Percentiles rank a stretch among this genome's conserved stretches.
phyloP scores from a whole-genome alignment of 92 coral and sea anemone species.

The Actinostola sp. region DNA sequence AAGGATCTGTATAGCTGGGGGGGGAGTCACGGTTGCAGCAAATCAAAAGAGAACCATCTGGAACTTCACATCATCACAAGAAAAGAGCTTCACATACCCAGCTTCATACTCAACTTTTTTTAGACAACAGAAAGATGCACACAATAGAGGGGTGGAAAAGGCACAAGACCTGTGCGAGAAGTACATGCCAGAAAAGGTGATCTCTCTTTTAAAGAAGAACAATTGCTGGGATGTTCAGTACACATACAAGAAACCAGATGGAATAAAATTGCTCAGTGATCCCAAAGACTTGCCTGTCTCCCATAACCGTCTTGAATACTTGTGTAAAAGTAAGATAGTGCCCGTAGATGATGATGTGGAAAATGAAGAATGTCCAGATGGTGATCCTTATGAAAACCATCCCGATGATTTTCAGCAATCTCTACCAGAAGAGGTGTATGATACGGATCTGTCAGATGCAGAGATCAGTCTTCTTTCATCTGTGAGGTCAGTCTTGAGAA shows the following conservation, averaged over 20 bases:
- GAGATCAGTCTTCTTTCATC: too few species aligned
- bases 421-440: neutral
- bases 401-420: too few species aligned
- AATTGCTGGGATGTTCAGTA: slow-evolving; percentile 29
- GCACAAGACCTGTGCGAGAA: slow-evolving; percentile 28
- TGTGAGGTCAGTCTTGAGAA: neutral
- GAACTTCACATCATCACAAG: neutral
- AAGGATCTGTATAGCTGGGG: neutral
- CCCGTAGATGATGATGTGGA: slow-evolving; percentile 3
- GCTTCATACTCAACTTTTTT: slow-evolving; percentile 19
- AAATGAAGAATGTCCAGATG: slow-evolving; percentile 10
- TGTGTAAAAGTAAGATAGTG: neutral
- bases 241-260: slow-evolving; percentile 8
- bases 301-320: slow-evolving; percentile 10
- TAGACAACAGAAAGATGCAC: slow-evolving; percentile 17
- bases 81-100: slow-evolving; percentile 20
- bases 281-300: slow-evolving; percentile 2
- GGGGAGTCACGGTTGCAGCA: neutral
- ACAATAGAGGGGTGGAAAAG: slow-evolving; percentile 23
- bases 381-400: too few species aligned
- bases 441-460: neutral
- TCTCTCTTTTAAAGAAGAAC: slow-evolving; percentile 2
- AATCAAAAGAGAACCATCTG: slow-evolving; percentile 1
- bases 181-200: slow-evolving; percentile 32
- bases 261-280: neutral